Evolutionary conservation across 2,797 vertebrate species (phyloP).

Genomic region (Sebastes vulpes): DNA sequence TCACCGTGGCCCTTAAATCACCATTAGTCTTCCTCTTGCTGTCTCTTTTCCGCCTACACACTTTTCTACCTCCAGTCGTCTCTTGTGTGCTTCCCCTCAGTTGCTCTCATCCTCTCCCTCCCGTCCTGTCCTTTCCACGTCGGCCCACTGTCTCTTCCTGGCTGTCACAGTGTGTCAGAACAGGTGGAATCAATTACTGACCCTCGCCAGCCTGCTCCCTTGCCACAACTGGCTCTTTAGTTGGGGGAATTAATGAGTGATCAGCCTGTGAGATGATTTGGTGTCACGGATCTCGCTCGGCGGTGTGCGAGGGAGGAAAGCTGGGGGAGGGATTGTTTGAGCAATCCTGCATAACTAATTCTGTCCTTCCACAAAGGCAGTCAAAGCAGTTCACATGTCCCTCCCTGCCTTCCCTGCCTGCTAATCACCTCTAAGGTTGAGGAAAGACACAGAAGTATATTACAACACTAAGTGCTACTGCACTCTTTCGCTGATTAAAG

Average conservation of each 20-base stretch:
- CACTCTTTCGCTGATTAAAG: constrained; percentile 11
- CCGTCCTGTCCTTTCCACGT: constrained; percentile 22
- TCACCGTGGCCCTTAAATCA: constrained; percentile 71
- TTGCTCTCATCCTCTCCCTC: constrained; percentile 31
- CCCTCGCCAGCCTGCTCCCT: constrained; percentile 57
- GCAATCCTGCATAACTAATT: constrained; percentile 64
- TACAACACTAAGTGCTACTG: constrained; percentile 34
- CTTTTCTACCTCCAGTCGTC: constrained; percentile 36
- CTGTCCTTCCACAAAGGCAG: constrained; percentile 48
- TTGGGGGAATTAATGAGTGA: constrained; percentile 80
- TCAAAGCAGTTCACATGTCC: constrained; percentile 39
- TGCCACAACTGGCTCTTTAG: constrained; percentile 72
- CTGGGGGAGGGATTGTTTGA: constrained; percentile 54
- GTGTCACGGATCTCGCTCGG: constrained; percentile 60
- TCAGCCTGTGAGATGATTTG: constrained; percentile 72
- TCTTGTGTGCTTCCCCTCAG: not conserved
- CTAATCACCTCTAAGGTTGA: constrained; percentile 60
- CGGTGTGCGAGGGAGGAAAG: constrained; percentile 47
- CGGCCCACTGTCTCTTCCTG: constrained; percentile 42
- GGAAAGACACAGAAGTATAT: constrained; percentile 25
- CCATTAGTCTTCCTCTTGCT: constrained; percentile 44
- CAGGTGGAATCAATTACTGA: constrained; percentile 85
- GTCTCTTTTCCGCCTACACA: constrained; percentile 49
- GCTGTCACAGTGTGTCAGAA: constrained; percentile 76
- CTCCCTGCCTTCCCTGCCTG: constrained; percentile 20